Conservation (phyloP, 2,113 vertebrate genomes). For the Osmerus mordax region DNA sequence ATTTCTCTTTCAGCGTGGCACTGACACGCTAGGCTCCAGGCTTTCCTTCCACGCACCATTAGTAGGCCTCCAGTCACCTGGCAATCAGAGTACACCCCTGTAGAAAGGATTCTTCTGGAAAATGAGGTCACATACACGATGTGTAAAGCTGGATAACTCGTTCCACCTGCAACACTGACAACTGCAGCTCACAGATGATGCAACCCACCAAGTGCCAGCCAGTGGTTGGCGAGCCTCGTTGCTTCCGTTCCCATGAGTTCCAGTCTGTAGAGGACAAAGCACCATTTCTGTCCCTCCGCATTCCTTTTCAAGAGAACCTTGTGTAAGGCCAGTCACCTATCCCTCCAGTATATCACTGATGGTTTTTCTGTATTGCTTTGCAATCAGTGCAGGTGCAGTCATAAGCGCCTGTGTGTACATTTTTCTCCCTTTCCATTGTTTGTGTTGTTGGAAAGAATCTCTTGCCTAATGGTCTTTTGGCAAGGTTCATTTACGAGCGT, state of each 20-base stretch:
- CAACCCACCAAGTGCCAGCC: background rate
- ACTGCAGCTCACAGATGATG: too few relatives aligned
- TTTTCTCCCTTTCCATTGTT: background rate
- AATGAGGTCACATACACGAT: background rate
- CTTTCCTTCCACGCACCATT: background rate
- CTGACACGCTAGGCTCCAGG: background rate
- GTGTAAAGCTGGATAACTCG: too few relatives aligned
- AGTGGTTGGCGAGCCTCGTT: too few relatives aligned
- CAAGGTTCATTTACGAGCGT: constrained; percentile 11
- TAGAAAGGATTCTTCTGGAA: background rate
- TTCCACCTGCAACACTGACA: too few relatives aligned
- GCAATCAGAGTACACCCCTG: background rate
- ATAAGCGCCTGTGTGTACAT: background rate
- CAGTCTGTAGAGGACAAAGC: background rate
- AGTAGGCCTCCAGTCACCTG: background rate
- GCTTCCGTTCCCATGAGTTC: background rate
- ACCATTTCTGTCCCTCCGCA: background rate
- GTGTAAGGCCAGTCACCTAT: background rate
- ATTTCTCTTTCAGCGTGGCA: background rate
- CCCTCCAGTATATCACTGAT: background rate
- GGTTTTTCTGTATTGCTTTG: background rate
- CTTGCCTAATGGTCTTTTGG: constrained; percentile 21
- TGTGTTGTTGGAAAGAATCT: constrained; percentile 10
- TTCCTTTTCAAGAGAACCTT: too few relatives aligned
- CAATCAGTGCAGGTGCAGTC: background rate